phyloP scores from a whole-genome alignment of 2,888 invertebrate genomes.

The Brachynemurus nebulosus region DNA sequence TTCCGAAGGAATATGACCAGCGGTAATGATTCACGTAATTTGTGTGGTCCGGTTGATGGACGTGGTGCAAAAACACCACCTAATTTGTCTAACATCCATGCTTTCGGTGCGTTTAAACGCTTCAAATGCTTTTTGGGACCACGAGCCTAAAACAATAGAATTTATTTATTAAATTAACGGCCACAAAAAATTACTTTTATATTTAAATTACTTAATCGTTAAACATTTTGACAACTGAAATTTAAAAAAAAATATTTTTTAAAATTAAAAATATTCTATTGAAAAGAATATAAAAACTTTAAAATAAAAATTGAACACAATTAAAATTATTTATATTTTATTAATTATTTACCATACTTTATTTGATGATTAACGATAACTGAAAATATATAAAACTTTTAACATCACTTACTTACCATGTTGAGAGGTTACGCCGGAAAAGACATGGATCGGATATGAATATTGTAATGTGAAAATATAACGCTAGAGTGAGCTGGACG shows the following conservation, averaged over 20 bases:
- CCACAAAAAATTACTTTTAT: background rate
- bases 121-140: conserved; percentile 99
- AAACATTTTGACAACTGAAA: background rate
- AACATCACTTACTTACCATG: conserved; percentile 30
- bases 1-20: conserved; percentile 94
- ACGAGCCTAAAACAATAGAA: conserved; percentile 58
- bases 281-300: background rate
- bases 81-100: conserved; percentile 99
- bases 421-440: conserved; percentile 26
- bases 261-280: background rate
- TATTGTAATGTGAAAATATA: background rate
- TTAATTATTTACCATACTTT: background rate
- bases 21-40: conserved; percentile 91
- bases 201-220: background rate
- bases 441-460: background rate
- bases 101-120: conserved; percentile 96
- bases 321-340: background rate
- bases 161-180: background rate
- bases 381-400: conserved; percentile 21
- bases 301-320: background rate
- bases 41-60: conserved; percentile 96
- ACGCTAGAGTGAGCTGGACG: background rate
- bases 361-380: conserved; percentile 15
- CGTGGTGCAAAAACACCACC: conserved; percentile 96
- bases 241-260: background rate